phyloP scores from a whole-genome alignment of 2,797 vertebrate genomes.

The Thaleichthys pacificus region DNA sequence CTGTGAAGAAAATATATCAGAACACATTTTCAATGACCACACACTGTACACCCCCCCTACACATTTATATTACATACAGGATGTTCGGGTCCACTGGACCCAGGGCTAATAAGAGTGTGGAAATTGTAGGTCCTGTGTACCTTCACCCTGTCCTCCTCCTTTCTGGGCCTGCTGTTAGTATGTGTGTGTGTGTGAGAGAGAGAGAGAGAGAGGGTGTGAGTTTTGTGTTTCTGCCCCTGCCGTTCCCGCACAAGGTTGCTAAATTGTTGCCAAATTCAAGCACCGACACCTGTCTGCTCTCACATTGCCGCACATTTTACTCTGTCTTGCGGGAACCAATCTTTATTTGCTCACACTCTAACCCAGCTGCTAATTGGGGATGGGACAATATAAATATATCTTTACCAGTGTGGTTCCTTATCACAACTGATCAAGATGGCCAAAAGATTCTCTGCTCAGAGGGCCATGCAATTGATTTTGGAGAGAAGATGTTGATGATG shows the following conservation, averaged over 20 bases:
- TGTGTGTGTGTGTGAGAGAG: too few species aligned
- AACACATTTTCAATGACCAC: too few species aligned
- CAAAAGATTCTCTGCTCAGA: conserved; percentile 15
- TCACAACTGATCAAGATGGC: conserved; percentile 1
- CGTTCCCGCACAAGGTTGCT: conserved; percentile 1
- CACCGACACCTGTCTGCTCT: conserved; percentile 3
- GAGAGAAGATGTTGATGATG: not conserved
- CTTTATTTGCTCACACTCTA: conserved; percentile 1
- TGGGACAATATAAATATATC: conserved; percentile 1
- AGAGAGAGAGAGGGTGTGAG: too few species aligned
- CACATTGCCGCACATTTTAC: conserved; percentile 13
- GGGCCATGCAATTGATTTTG: not conserved
- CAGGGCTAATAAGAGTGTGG: too few species aligned
- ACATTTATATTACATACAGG: too few species aligned
- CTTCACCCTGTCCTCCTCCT: too few species aligned
- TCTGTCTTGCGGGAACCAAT: too few species aligned
- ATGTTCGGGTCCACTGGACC: too few species aligned
- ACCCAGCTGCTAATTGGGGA: conserved; percentile 7
- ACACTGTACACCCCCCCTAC: too few species aligned
- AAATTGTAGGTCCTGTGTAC: too few species aligned
- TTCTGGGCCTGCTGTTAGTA: too few species aligned
- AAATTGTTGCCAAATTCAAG: conserved; percentile 1
- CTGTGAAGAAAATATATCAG: too few species aligned
- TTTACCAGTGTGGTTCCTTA: not conserved
- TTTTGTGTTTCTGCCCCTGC: conserved; percentile 31